Evolutionary conservation across 2,888 invertebrate genomes (phyloP), one percentile per base, ranked within the genome.

Genomic region (Orthonevra nobilis): DNA sequence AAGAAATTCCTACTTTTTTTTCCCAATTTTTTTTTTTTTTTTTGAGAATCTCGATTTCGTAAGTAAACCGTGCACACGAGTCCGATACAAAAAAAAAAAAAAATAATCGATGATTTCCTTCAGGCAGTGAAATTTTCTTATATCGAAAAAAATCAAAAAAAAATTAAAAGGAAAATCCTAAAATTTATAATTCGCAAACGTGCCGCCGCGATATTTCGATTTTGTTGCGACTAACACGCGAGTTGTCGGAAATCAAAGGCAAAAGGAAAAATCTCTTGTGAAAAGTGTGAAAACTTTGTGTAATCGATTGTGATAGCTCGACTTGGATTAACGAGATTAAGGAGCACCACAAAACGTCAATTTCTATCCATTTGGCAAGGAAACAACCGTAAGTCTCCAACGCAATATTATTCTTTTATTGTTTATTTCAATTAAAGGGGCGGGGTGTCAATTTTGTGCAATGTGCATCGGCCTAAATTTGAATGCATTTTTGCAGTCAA

Each of bases 81-180:
- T 2, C 28, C 12, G 14, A 50, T 19, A 23, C 5, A 17, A 15
- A 60, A 19, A 56, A 48, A 66, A 38, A 36, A 4, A 4, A 28
- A 46, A 52, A 69, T 70, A 70, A 77, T 70, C 77, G 77, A 77
- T 77, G 70, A 70, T 56, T 50, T 46, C 68, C 68, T 44, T 48
- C 60, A n/a, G n/a, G n/a, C n/a, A n/a, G n/a, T n/a, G n/a, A n/a
- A n/a, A n/a, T n/a, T n/a, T n/a, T n/a, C n/a, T n/a, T n/a, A n/a
- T n/a, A n/a, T 77, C 44, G 32, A 17, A 28, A 52, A 38, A 52
- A 58, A 40, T 40, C 50, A n/a, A n/a, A n/a, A n/a, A n/a, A n/a
- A n/a, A n/a, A n/a, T n/a, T n/a, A n/a, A n/a, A n/a, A n/a, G n/a
- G n/a, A n/a, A n/a, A n/a, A n/a, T n/a, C n/a, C n/a, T n/a, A n/a